Base-by-base conservation (phyloP, 2,888 invertebrate species). In the Drosophila mettleri region DNA sequence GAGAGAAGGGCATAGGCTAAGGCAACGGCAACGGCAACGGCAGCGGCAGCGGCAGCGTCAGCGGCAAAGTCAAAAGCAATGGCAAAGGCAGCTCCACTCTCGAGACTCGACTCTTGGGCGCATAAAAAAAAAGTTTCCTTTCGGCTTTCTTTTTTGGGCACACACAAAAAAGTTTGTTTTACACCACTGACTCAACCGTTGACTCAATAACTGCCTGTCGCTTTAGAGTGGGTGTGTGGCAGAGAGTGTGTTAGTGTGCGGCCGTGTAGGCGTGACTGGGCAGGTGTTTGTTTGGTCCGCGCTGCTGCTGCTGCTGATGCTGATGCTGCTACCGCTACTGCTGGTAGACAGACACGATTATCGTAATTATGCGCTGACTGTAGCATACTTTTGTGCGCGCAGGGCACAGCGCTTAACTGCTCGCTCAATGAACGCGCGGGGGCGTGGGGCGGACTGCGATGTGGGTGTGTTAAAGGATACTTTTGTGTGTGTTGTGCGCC, bases 331-430 rank as follows among this genome's bases (percentile, higher is more conserved):
- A 22, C 59, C 58, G 51, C 36, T 24, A 36, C 36, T 18, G 24
- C 52, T 70, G 69, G 55, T 64, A 81, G 85, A 78, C 80, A 80
- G 86, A 81, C 82, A 80, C 87, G 88, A 88, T 89, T 87, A 87
- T 89, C 86, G 89, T 86, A 87, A 88, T 89, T 88, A 88, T 87
- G 89, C 87, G 81, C 70, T 68, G 78, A 73, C 66, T 74, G 75
- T 78, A 87, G 82, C 78, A 82, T 77, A 81, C 85, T 79, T 80
- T 85, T 87, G 60, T 80, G 79, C 65, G 82, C 74, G 70, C 64
- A 34, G 63, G 69, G 69, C 78, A 52, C 61, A 60, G 59, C 51
- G 68, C 74, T 77, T 76, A 79, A 73, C 74, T 78, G 66, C 64
- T 63, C 64, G 61, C 71, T 74, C 60, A 24, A 52, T 69, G 63